Conservation (phyloP, 2,888 invertebrate genomes). For the Hybos culiciformis region DNA sequence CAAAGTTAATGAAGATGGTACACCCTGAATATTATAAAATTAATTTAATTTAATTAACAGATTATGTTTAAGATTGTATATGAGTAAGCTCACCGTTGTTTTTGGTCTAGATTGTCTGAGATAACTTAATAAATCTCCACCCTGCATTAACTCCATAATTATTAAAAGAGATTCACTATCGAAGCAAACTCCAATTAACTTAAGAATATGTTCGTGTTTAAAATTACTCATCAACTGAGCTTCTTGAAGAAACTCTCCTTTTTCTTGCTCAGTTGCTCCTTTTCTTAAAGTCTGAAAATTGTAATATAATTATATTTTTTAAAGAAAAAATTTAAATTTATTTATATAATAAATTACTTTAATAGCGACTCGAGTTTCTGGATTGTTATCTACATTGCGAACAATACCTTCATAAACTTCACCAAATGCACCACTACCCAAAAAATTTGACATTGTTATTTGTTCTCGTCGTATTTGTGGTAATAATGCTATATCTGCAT, state of each 20-base stretch:
- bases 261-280: slow-evolving; percentile 80
- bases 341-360: slow-evolving; percentile 46
- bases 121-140: slow-evolving; percentile 86
- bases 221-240: slow-evolving; percentile 96
- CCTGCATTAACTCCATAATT: slow-evolving; percentile 95
- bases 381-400: slow-evolving; percentile 46
- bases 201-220: slow-evolving; percentile 88
- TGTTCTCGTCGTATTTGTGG: slow-evolving; percentile 80
- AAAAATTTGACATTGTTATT: slow-evolving; percentile 71
- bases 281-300: slow-evolving; percentile 65
- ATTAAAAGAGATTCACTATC: slow-evolving; percentile 88
- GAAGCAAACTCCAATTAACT: slow-evolving; percentile 84
- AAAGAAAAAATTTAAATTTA: slow-evolving; percentile 1
- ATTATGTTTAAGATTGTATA: background rate
- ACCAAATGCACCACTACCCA: slow-evolving; percentile 94
- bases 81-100: slow-evolving; percentile 38
- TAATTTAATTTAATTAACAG: slow-evolving; percentile 4
- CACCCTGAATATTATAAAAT: slow-evolving; percentile 36
- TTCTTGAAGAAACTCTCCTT: slow-evolving; percentile 89
- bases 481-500: slow-evolving; percentile 62
- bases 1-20: slow-evolving; percentile 53
- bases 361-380: slow-evolving; percentile 73
- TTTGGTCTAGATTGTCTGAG: slow-evolving; percentile 67
- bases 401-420: slow-evolving; percentile 92
- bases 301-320: background rate